phyloP scores from a whole-genome alignment of 2,888 invertebrate genomes.

The Parnassius orleans region DNA sequence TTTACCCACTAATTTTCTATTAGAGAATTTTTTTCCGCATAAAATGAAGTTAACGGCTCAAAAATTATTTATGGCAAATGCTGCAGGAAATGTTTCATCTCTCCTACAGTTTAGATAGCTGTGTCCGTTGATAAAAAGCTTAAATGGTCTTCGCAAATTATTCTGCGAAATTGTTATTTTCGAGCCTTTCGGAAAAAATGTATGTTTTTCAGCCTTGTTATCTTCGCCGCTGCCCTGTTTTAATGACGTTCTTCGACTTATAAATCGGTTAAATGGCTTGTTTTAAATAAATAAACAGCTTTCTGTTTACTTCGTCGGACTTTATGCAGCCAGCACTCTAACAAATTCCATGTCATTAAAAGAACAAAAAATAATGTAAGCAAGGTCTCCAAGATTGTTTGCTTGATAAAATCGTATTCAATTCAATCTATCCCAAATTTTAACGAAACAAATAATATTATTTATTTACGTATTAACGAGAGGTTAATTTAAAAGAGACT shows the following conservation, averaged over 20 bases:
- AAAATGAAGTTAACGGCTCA: slow-evolving; percentile 73
- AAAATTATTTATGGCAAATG: slow-evolving; percentile 68
- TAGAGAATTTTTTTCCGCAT: slow-evolving; percentile 54
- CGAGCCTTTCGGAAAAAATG: slow-evolving; percentile 51
- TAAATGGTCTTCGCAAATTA: slow-evolving; percentile 71
- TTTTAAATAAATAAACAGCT: slow-evolving; percentile 63
- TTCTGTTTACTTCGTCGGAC: slow-evolving; percentile 43
- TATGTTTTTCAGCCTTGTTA: slow-evolving; percentile 54
- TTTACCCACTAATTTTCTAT: slow-evolving; percentile 45
- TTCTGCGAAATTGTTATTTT: slow-evolving; percentile 65
- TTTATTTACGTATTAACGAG: slow-evolving; percentile 7
- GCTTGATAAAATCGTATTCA: slow-evolving; percentile 22
- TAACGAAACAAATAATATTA: background rate
- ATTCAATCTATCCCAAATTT: slow-evolving; percentile 14
- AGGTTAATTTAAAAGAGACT: background rate
- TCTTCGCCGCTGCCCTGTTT: slow-evolving; percentile 46
- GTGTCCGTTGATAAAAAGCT: slow-evolving; percentile 74
- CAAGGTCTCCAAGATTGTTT: slow-evolving; percentile 29
- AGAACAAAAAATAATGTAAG: slow-evolving; percentile 33
- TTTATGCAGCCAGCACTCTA: slow-evolving; percentile 35
- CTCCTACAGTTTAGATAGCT: slow-evolving; percentile 66
- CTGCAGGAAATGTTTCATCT: slow-evolving; percentile 65
- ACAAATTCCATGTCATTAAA: slow-evolving; percentile 30
- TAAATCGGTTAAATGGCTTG: slow-evolving; percentile 61
- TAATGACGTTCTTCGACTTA: slow-evolving; percentile 61